Evolutionary conservation across 2,888 invertebrate species (phyloP).

Genomic region (Ornithoptera priamus): DNA sequence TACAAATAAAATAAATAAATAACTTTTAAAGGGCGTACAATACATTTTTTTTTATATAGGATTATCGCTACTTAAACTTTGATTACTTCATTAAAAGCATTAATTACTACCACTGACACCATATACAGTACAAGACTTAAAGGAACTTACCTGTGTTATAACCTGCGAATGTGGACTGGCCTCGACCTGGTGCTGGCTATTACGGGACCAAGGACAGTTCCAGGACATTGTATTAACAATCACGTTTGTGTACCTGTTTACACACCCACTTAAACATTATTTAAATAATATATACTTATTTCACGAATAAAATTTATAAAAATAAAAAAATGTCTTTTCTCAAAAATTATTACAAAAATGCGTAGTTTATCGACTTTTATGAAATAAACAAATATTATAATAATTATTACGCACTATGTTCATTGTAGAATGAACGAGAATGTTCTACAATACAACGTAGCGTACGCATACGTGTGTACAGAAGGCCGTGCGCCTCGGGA

Average conservation of each 20-base stretch:
- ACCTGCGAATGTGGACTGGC: slow-evolving; percentile 61
- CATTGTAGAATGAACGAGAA: slow-evolving; percentile 25
- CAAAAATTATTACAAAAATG: too few relatives aligned
- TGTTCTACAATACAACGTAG: slow-evolving; percentile 55
- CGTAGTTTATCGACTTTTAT: too few relatives aligned
- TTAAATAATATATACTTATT: background rate
- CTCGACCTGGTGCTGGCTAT: slow-evolving; percentile 56
- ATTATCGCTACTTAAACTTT: too few relatives aligned
- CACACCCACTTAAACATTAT: slow-evolving; percentile 13
- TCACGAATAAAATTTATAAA: too few relatives aligned
- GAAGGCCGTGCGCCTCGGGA: slow-evolving; percentile 58
- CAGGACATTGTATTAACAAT: slow-evolving; percentile 58
- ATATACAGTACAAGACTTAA: background rate
- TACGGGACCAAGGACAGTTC: slow-evolving; percentile 73
- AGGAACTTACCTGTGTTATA: slow-evolving; percentile 60
- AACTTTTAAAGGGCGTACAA: too few relatives aligned
- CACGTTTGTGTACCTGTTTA: slow-evolving; percentile 36
- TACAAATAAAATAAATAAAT: too few relatives aligned
- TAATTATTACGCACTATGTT: too few relatives aligned
- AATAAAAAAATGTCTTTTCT: too few relatives aligned
- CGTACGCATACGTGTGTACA: slow-evolving; percentile 62
- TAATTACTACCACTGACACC: too few relatives aligned
- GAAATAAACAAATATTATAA: too few relatives aligned
- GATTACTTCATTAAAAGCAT: too few relatives aligned
- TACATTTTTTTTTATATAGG: too few relatives aligned